phyloP scores from a whole-genome alignment of 2,888 invertebrate genomes.

The Pegoplata infirma region DNA sequence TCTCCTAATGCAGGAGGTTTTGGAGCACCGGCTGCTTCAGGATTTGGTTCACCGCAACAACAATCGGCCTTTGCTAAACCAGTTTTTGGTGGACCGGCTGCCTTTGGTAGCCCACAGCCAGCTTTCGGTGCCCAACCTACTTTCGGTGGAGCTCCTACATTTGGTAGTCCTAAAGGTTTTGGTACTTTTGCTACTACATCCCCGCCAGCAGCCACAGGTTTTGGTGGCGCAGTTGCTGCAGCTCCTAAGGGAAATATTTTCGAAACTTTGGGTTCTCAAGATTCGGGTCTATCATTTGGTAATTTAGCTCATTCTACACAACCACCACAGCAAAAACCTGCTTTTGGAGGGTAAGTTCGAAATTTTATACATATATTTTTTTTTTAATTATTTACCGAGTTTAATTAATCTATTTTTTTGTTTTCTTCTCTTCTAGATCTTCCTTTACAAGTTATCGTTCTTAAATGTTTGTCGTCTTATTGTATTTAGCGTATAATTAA shows the following conservation, averaged over 20 bases:
- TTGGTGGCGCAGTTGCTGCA: constrained; percentile 66
- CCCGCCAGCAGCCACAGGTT: constrained; percentile 64
- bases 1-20: constrained; percentile 65
- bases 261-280: constrained; percentile 75
- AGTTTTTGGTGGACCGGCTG: constrained; percentile 65
- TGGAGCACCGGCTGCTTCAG: constrained; percentile 56
- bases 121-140: constrained; percentile 75
- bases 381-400: background rate
- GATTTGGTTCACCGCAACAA: constrained; percentile 73
- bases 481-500: background rate
- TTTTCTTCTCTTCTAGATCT: constrained; percentile 53
- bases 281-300: constrained; percentile 75
- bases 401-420: background rate
- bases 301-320: constrained; percentile 76
- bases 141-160: constrained; percentile 75
- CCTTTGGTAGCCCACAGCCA: constrained; percentile 70
- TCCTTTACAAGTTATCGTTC: constrained; percentile 66
- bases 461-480: constrained; percentile 37
- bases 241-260: constrained; percentile 73
- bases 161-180: constrained; percentile 75
- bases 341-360: constrained; percentile 75
- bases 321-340: constrained; percentile 69
- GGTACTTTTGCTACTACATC: constrained; percentile 64
- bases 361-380: no score
- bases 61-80: constrained; percentile 66